Evolutionary conservation across 2,113 vertebrate species (phyloP).

Genomic region (Odontesthes bonariensis): DNA sequence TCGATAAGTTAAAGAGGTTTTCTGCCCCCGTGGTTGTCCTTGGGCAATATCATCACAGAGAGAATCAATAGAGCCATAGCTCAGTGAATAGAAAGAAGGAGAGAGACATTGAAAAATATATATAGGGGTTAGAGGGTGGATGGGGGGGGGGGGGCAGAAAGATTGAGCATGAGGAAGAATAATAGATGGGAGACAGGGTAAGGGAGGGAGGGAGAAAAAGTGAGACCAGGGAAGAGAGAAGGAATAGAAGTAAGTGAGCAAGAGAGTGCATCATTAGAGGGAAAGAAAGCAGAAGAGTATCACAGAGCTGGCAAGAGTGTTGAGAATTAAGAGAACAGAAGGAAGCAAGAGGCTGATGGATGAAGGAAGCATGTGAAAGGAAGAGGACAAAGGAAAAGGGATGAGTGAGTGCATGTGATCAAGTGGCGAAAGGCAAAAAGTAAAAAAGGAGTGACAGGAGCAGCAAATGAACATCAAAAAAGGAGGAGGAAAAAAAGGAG

Average conservation of each 20-base stretch:
- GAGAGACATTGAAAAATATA: slow-evolving; percentile 62
- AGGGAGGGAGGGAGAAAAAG: slow-evolving; percentile 3
- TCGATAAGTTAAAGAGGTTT: slow-evolving; percentile 66
- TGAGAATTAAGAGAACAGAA: slow-evolving; percentile 44
- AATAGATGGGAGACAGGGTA: slow-evolving; percentile 44
- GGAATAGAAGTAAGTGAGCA: slow-evolving; percentile 20
- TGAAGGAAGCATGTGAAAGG: slow-evolving; percentile 50
- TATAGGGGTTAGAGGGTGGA: not conserved
- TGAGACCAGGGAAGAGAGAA: not conserved
- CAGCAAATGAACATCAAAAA: slow-evolving; percentile 5
- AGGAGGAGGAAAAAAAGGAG: not conserved
- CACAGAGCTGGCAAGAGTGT: slow-evolving; percentile 44
- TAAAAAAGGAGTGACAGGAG: not conserved
- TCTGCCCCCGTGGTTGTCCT: slow-evolving; percentile 73
- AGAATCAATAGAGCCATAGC: slow-evolving; percentile 80
- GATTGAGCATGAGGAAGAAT: slow-evolving; percentile 33
- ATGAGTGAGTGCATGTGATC: not conserved
- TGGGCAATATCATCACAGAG: slow-evolving; percentile 77
- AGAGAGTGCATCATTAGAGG: slow-evolving; percentile 47
- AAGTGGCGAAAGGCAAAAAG: not conserved
- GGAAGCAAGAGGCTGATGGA: slow-evolving; percentile 50
- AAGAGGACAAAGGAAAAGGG: slow-evolving; percentile 19
- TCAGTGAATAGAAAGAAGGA: slow-evolving; percentile 65
- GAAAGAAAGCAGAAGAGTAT: slow-evolving; percentile 22
- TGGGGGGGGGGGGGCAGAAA: slow-evolving; percentile 1